phyloP scores from a whole-genome alignment of 2,888 invertebrate species.

The Athetis lepigone region DNA sequence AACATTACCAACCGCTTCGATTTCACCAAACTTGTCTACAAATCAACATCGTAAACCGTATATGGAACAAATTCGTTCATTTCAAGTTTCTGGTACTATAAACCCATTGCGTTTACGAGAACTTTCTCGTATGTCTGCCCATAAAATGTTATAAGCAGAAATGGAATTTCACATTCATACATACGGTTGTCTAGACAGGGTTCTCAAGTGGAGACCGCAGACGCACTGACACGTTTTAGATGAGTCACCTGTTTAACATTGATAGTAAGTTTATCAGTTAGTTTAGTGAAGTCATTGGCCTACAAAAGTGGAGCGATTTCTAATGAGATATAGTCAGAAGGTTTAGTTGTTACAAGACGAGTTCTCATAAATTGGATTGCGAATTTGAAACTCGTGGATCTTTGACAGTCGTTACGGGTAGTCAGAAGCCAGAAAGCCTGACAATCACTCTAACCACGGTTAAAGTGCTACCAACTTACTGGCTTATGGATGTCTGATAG shows the following conservation, averaged over 20 bases:
- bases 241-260: constrained; percentile 37
- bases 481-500: no score
- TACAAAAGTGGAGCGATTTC: constrained; percentile 16
- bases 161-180: neutral
- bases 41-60: constrained; percentile 22
- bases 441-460: no score
- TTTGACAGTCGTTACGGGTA: no score
- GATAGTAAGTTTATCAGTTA: constrained; percentile 51
- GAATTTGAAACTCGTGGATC: no score
- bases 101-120: constrained; percentile 6
- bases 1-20: neutral
- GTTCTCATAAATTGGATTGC: no score
- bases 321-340: neutral
- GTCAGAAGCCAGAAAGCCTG: no score
- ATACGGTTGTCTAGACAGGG: constrained; percentile 39
- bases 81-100: constrained; percentile 27
- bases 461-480: no score
- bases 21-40: constrained; percentile 19
- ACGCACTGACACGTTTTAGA: constrained; percentile 13
- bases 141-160: constrained; percentile 26
- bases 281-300: constrained; percentile 10
- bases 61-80: constrained; percentile 24
- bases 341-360: neutral
- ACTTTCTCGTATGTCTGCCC: constrained; percentile 41
- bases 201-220: constrained; percentile 7